phyloP scores from a whole-genome alignment of 2,113 vertebrate species.

The Helogale parvula region DNA sequence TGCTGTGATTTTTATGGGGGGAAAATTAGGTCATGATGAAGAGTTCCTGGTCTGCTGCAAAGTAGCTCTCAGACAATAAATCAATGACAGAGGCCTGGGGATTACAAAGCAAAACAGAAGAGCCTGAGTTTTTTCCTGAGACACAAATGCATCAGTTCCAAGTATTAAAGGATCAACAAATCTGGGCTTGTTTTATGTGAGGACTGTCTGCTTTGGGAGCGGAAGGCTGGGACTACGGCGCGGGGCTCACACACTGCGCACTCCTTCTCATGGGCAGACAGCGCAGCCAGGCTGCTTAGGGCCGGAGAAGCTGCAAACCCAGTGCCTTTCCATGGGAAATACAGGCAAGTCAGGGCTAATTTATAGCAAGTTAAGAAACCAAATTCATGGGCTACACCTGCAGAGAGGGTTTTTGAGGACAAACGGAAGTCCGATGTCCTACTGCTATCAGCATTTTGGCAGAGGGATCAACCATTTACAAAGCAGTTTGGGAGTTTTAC shows the following conservation, averaged over 20 bases:
- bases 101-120: slow-evolving; percentile 27
- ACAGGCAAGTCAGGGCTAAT: not conserved
- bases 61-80: slow-evolving; percentile 45
- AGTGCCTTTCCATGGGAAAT: not conserved
- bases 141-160: not conserved
- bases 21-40: slow-evolving; percentile 71
- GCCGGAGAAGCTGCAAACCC: not conserved
- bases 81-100: not conserved
- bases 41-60: slow-evolving; percentile 48
- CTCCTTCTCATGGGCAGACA: not conserved
- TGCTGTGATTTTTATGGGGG: slow-evolving; percentile 70
- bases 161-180: not conserved
- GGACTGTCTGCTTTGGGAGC: not conserved
- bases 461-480: slow-evolving; percentile 62
- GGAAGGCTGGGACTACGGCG: not conserved
- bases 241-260: not conserved
- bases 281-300: not conserved
- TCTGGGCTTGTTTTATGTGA: not conserved
- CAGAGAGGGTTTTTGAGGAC: slow-evolving; percentile 62
- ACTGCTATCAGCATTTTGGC: slow-evolving; percentile 58
- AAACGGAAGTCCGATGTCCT: slow-evolving; percentile 34
- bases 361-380: not conserved
- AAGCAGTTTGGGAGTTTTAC: slow-evolving; percentile 63
- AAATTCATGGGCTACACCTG: slow-evolving; percentile 34
- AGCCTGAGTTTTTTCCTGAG: not conserved